phyloP scores from a whole-genome alignment of 2,113 vertebrate species.

The Vulpes vulpes region DNA sequence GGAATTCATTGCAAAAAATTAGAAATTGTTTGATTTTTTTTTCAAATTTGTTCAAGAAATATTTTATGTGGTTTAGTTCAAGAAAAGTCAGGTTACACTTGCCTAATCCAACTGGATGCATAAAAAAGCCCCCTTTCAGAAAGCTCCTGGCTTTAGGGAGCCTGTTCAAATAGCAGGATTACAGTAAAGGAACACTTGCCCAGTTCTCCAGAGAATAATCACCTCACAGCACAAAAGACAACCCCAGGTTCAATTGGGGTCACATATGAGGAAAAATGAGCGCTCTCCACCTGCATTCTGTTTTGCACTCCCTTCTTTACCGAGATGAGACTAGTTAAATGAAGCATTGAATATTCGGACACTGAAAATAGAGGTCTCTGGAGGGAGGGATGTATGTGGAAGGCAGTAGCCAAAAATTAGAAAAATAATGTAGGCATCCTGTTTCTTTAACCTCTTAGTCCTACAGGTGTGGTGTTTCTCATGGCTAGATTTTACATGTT shows the following conservation, averaged over 20 bases:
- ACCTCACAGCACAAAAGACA: neutral
- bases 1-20: neutral
- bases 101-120: neutral
- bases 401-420: neutral
- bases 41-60: neutral
- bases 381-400: neutral
- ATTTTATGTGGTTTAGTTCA: neutral
- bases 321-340: neutral
- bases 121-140: neutral
- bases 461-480: neutral
- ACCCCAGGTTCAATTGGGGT: neutral
- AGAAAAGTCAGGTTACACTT: conserved; percentile 3
- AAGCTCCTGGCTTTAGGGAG: neutral
- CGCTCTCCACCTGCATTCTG: neutral
- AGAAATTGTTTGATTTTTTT: neutral
- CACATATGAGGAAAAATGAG: neutral
- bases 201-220: neutral
- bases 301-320: neutral
- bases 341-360: neutral
- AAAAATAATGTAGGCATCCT: neutral
- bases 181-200: neutral
- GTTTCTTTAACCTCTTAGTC: neutral
- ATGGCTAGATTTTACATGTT: neutral
- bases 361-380: neutral
- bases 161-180: neutral